These are phyloP conservation scores for Anthonomus grandis DNA, from an alignment of 1,140 invertebrate genomes.

Conservation along the genomic window DNA sequence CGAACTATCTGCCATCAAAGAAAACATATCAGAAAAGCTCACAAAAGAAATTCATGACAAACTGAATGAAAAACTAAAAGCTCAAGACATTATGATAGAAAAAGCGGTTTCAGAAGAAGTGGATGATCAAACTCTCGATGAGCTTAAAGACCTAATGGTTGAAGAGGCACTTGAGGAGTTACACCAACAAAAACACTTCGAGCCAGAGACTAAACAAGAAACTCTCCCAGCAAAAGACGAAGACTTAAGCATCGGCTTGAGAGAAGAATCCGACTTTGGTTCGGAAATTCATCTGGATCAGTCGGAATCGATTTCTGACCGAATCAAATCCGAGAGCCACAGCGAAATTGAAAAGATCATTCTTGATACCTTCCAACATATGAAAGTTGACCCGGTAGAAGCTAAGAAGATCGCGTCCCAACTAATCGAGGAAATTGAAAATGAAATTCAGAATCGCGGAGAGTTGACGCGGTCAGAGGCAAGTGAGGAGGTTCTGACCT, in stretches of 20 bases:
- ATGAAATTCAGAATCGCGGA: constrained; percentile 49
- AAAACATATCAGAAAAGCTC: constrained; percentile 20
- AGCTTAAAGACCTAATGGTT: constrained; percentile 21
- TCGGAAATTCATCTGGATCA: constrained; percentile 47
- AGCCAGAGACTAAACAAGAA: background rate
- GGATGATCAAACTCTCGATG: constrained; percentile 20
- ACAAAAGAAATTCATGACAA: constrained; percentile 24
- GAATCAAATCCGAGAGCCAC: constrained; percentile 43
- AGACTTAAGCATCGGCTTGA: constrained; percentile 36
- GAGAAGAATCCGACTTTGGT: constrained; percentile 45
- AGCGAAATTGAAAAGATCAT: constrained; percentile 46
- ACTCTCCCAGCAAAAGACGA: constrained; percentile 44
- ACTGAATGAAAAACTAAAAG: constrained; percentile 18
- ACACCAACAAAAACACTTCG: constrained; percentile 11
- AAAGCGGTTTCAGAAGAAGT: constrained; percentile 24
- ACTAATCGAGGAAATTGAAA: constrained; percentile 55
- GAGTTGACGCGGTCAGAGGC: constrained; percentile 9
- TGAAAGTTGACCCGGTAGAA: constrained; percentile 56
- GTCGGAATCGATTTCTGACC: constrained; percentile 43
- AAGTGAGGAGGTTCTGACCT: constrained; percentile 6
- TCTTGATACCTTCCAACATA: constrained; percentile 46
- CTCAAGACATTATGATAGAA: constrained; percentile 16
- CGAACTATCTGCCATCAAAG: constrained; percentile 10
- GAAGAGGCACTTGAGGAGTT: constrained; percentile 19
- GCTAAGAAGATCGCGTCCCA: constrained; percentile 52